Evolutionary conservation across 2,888 invertebrate genomes (phyloP).

Genomic region (Hydraecia micacea): DNA sequence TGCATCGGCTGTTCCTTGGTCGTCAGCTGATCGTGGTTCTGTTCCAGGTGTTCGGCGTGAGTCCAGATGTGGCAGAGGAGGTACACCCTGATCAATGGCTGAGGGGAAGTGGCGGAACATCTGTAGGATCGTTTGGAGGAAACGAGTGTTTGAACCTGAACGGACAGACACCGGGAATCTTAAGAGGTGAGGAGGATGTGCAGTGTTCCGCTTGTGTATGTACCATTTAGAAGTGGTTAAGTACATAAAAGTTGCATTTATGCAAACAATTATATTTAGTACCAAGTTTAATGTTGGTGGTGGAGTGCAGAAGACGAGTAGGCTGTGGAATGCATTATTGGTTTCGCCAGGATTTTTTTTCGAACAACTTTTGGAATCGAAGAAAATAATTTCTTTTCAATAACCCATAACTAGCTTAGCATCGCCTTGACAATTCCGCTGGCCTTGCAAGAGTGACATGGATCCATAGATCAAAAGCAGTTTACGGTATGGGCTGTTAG

Average conservation of each 20-base stretch:
- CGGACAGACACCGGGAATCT: constrained; percentile 74
- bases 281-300: not conserved
- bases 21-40: constrained; percentile 15
- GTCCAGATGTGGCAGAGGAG: constrained; percentile 71
- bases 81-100: constrained; percentile 79
- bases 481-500: not conserved
- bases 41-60: constrained; percentile 58
- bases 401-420: not conserved
- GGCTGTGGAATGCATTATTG: not conserved
- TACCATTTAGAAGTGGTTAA: not conserved
- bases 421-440: not conserved
- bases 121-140: constrained; percentile 73
- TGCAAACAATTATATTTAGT: not conserved
- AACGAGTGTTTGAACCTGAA: constrained; percentile 72
- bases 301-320: not conserved
- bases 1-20: constrained; percentile 16
- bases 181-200: constrained; percentile 72
- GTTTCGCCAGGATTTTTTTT: not conserved
- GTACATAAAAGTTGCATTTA: too few relatives aligned
- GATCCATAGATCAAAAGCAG: not conserved
- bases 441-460: not conserved
- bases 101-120: constrained; percentile 75
- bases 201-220: not conserved
- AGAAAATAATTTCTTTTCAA: not conserved
- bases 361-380: not conserved